Evolutionary conservation across 2,113 vertebrate species (phyloP).

Genomic region (Protobothrops mucrosquamatus): DNA sequence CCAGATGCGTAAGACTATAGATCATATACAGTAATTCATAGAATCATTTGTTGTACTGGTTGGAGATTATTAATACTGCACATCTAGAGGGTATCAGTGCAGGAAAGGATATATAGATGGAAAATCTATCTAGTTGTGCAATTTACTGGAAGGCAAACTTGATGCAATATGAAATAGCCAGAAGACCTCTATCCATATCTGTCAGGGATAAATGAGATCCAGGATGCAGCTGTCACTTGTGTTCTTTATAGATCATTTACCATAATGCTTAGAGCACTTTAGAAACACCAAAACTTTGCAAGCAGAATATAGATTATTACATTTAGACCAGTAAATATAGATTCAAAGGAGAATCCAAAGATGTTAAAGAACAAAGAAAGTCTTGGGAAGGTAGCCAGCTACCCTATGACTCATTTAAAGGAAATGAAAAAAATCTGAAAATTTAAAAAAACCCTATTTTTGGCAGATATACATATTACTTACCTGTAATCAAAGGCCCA

Average conservation of each 20-base stretch:
- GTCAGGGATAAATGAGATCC: not conserved
- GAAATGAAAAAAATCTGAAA: not conserved
- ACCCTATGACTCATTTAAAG: not conserved
- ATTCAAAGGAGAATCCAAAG: not conserved
- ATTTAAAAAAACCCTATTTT: not conserved
- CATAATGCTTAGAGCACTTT: not conserved
- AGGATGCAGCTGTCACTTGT: not conserved
- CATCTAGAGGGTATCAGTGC: not conserved
- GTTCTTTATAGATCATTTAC: not conserved
- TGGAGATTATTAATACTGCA: not conserved
- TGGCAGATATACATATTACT: not conserved
- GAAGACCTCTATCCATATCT: not conserved
- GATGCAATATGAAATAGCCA: not conserved
- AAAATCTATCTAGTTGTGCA: not conserved
- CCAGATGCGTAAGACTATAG: not conserved
- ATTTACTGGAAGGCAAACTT: not conserved
- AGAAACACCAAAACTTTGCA: not conserved
- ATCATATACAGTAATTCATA: not conserved
- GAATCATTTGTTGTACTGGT: not conserved
- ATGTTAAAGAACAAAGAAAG: not conserved
- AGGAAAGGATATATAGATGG: not conserved
- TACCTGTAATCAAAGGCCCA: not conserved
- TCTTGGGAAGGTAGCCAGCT: not conserved
- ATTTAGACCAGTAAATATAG: not conserved
- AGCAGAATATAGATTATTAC: not conserved